Evolutionary conservation across 92 coral and sea anemone species (phyloP), one percentile per base, ranked within the genome.

Genomic region (Pocillopora grandis): DNA sequence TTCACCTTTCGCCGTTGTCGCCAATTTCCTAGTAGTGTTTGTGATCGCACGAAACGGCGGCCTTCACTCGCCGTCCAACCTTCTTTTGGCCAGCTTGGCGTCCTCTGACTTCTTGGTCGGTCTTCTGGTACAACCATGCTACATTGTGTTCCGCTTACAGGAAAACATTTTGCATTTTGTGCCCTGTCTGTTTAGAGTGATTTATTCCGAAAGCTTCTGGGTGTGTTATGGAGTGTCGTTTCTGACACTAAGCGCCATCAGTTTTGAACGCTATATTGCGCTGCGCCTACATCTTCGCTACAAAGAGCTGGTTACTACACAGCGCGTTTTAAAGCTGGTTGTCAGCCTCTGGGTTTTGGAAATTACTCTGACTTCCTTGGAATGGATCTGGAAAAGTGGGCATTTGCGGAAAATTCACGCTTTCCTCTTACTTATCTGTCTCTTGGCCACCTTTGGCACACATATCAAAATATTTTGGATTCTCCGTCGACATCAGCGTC

Each of bases 201-300:
- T 89, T 15, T 93, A 93, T 79, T 91, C 94, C 6, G 91, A 89
- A 10, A 88, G 91, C 3, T 93, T 93, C 55, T 93, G 83, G 66
- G 84, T 88, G 9, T 93, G 97, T 17, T 93, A 93, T 27, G 97
- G 94, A 5, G 88, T 94, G n/a, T 95, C 98, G 31, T 93, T 93
- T 73, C 88, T 89, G 90, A 91, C 93, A 17, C 70, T 95, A 12
- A 89, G 94, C 64, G 90, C 93, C 18, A 95, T 95, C 35, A 93
- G 98, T 71, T 84, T 88, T 55, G 98, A 95, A 72, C 71, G 98
- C 55, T 93, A 76, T 72, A 81, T 91, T 12, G 96, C 98, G 16
- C 19, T 92, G 67, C 57, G 57, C 23, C n/a, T 70, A 16, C 95
- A 92, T 56, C 90, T 90, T 23, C 87, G 95, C 55, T 92, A 92